These are phyloP conservation scores for Caenorhabditis virilis DNA, from an alignment of 2,888 invertebrate species.

Conservation along the genomic window DNA sequence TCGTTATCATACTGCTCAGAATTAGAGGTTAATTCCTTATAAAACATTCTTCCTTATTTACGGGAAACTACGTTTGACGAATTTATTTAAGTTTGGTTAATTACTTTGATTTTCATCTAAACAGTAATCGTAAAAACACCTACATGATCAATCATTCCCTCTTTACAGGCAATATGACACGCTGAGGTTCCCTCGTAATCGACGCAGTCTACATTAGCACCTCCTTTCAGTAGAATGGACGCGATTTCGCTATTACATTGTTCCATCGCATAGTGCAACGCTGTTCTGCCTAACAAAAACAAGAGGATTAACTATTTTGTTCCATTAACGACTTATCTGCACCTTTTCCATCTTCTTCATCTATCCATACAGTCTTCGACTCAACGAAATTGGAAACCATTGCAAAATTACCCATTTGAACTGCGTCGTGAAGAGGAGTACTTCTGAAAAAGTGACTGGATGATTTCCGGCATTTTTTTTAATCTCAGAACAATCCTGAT, in stretches of 20 bases:
- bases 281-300: constrained; percentile 40
- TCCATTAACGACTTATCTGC: neutral
- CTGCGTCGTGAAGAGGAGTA: constrained; percentile 45
- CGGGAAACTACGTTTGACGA: too few relatives aligned
- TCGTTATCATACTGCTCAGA: neutral
- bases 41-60: too few relatives aligned
- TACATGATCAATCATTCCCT: constrained; percentile 54
- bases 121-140: neutral
- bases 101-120: neutral
- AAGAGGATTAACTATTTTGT: neutral
- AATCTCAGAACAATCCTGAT: neutral
- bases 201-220: constrained; percentile 43
- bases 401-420: constrained; percentile 46
- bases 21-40: too few relatives aligned
- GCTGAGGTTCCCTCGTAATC: constrained; percentile 46
- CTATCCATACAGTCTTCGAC: constrained; percentile 36
- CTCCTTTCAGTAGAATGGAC: constrained; percentile 28
- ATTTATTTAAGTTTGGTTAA: neutral
- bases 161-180: constrained; percentile 45
- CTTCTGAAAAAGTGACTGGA: constrained; percentile 13
- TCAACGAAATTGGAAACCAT: constrained; percentile 45
- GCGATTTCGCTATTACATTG: constrained; percentile 42
- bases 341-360: constrained; percentile 49
- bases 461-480: neutral
- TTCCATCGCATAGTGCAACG: constrained; percentile 47